Percentiles rank a stretch among this genome's conserved stretches.
Conservation (phyloP, 2,797 vertebrate genomes). For the Lerista edwardsae region DNA sequence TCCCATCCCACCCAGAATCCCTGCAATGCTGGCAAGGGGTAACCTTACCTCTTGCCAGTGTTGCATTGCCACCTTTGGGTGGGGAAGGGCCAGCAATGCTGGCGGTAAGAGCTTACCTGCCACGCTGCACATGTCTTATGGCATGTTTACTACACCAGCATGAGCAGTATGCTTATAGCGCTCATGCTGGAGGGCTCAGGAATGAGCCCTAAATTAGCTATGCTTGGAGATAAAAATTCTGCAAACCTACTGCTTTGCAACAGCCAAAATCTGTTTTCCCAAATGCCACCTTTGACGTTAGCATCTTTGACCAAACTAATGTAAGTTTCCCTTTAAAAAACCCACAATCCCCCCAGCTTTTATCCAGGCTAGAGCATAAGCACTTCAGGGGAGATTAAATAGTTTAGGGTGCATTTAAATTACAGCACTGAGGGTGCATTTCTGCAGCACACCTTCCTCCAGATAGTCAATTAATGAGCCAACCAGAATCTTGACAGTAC, state of each 20-base stretch:
- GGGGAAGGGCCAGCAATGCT: no score
- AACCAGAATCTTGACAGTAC: conserved; percentile 33
- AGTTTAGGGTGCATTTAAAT: neutral
- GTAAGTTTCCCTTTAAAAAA: neutral
- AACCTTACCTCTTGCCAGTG: no score
- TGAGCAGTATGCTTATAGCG: no score
- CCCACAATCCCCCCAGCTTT: neutral
- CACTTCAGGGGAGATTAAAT: neutral
- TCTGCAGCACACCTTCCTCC: neutral
- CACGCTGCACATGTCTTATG: no score
- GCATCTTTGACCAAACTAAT: neutral
- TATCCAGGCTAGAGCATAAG: neutral
- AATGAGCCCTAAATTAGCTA: neutral
- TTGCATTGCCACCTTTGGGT: no score
- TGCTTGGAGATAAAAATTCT: neutral
- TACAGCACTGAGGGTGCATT: fast-evolving
- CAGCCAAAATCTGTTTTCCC: neutral
- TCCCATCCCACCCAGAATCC: no score
- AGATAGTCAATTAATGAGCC: conserved; percentile 21
- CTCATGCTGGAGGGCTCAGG: no score
- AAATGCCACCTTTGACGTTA: neutral
- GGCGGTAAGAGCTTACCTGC: no score
- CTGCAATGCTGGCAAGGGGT: no score
- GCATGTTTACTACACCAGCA: no score
- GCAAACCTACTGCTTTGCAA: neutral